Conservation (phyloP, 2,113 vertebrate genomes). For the Rynchops niger region DNA sequence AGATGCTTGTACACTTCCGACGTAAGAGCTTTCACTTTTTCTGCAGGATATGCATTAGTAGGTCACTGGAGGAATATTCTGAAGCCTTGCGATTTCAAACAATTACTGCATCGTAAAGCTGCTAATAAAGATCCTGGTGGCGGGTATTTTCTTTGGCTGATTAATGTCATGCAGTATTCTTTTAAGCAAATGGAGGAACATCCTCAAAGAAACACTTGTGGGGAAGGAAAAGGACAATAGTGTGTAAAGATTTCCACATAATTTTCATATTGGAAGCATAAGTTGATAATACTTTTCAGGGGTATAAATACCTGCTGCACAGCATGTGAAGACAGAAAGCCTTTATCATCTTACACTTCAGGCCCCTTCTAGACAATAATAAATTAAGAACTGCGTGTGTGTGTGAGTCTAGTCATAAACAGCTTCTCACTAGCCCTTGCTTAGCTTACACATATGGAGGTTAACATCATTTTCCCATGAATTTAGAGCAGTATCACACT, state of each 20-base stretch:
- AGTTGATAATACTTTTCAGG: not conserved
- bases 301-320: not conserved
- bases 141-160: not conserved
- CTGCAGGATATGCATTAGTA: not conserved
- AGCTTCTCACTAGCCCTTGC: not conserved
- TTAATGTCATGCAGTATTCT: not conserved
- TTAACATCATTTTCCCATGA: not conserved
- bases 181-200: not conserved
- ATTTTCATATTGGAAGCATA: not conserved
- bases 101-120: not conserved
- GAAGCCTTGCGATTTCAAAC: not conserved
- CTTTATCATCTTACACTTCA: not conserved
- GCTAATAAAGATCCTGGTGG: not conserved
- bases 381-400: not conserved
- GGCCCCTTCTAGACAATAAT: not conserved
- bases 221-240: not conserved
- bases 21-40: not conserved
- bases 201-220: not conserved
- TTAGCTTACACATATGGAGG: not conserved
- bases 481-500: not conserved
- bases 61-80: not conserved
- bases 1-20: not conserved
- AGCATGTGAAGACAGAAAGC: not conserved
- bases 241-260: not conserved
- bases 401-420: not conserved